Percentiles rank a stretch among this genome's conserved stretches.
Conservation (phyloP, 2,797 vertebrate genomes). For the Eulemur albifrons region DNA sequence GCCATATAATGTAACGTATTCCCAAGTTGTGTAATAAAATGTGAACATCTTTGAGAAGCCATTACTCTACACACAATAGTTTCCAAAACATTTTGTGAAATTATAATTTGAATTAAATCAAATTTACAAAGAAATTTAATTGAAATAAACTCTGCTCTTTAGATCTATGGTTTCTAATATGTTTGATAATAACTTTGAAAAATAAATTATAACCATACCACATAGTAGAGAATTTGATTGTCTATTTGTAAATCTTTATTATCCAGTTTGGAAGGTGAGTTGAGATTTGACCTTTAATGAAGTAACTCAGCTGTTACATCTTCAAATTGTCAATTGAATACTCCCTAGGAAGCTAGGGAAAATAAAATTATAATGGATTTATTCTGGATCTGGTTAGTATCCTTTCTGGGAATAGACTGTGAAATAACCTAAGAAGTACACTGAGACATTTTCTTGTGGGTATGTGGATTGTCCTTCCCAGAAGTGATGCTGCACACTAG, state of each 20-base stretch:
- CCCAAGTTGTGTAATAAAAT: background rate
- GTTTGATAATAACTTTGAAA: background rate
- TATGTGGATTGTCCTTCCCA: conserved; percentile 62
- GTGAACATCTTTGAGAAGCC: background rate
- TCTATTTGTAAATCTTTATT: conserved; percentile 11
- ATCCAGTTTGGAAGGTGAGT: background rate
- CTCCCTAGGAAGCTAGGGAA: conserved; percentile 40
- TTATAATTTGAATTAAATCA: background rate
- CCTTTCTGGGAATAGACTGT: conserved; percentile 61
- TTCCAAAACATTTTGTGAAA: background rate
- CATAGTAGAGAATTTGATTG: background rate
- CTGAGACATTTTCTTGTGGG: conserved; percentile 52
- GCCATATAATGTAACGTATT: background rate
- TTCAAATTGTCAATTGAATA: conserved; percentile 1
- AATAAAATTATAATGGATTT: conserved; percentile 52
- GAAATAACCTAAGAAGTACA: conserved; percentile 49
- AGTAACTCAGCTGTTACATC: background rate
- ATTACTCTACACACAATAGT: background rate
- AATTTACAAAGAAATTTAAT: background rate
- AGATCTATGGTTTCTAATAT: background rate
- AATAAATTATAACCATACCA: background rate
- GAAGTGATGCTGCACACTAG: background rate
- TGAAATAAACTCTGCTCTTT: background rate
- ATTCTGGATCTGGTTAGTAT: conserved; percentile 36
- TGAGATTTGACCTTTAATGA: background rate